Percentiles rank a stretch among this genome's conserved stretches.
phyloP scores from a whole-genome alignment of 2,888 invertebrate genomes.

The Dicyrtomina minuta region DNA sequence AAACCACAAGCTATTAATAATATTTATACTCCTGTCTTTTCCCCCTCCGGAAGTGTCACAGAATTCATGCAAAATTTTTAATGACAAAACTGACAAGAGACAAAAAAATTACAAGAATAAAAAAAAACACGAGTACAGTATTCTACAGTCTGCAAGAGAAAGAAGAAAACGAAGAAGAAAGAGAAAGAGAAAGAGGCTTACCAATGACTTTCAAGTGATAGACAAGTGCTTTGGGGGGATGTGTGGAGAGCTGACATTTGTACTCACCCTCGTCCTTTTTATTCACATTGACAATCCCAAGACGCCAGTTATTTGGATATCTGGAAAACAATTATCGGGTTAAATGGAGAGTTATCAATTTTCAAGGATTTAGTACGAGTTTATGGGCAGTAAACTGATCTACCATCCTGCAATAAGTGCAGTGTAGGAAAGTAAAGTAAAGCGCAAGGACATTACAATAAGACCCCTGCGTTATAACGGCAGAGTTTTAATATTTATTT shows the following conservation, averaged over 20 bases:
- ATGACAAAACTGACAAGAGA: not conserved
- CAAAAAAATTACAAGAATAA: not conserved
- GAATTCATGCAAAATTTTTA: too few species aligned
- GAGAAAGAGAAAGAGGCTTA: constrained; percentile 48
- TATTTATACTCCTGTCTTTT: too few species aligned
- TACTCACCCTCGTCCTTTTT: constrained; percentile 63
- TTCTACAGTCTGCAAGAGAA: not conserved
- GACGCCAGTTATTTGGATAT: constrained; percentile 66
- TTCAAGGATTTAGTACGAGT: too few species aligned
- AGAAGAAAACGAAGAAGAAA: not conserved
- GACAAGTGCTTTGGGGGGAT: constrained; percentile 65
- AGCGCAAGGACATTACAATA: too few species aligned
- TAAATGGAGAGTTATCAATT: not conserved
- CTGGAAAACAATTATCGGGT: constrained; percentile 28
- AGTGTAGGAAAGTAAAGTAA: too few species aligned
- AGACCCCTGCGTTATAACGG: too few species aligned
- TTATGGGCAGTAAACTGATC: too few species aligned
- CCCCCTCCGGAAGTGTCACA: too few species aligned
- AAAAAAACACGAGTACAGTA: not conserved
- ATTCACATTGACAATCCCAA: constrained; percentile 64
- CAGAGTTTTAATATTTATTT: too few species aligned
- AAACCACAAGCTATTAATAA: too few species aligned
- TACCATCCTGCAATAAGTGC: too few species aligned
- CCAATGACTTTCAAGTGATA: constrained; percentile 64
- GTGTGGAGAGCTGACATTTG: constrained; percentile 67